Percentiles rank a stretch among this genome's conserved stretches.
Conservation (phyloP, 2,888 invertebrate species). For the Phrixothrix hirtus region DNA sequence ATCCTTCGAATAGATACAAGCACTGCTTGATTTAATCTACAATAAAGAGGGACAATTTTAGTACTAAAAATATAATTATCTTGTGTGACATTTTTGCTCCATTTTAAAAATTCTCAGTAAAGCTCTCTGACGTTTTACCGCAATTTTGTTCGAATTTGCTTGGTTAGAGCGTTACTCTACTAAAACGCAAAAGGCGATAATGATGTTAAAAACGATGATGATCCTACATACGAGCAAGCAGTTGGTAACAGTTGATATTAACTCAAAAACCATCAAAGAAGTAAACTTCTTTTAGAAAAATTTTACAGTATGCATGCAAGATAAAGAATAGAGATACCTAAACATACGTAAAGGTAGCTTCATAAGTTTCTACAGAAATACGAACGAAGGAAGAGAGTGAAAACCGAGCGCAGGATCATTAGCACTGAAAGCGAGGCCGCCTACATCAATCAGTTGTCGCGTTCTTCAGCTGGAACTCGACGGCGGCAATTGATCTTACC, state of each 20-base stretch:
- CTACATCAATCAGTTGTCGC: constrained; percentile 31
- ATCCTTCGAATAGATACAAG: too few species aligned
- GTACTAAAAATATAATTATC: too few species aligned
- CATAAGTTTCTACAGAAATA: constrained; percentile 14
- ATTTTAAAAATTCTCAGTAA: neutral
- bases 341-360: constrained; percentile 16
- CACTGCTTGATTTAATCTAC: too few species aligned
- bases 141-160: constrained; percentile 2
- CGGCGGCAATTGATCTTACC: constrained; percentile 29
- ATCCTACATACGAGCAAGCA: constrained; percentile 7
- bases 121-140: neutral
- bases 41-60: too few species aligned
- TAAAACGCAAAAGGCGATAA: constrained; percentile 10
- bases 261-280: constrained; percentile 7
- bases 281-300: neutral
- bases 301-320: neutral
- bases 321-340: constrained; percentile 5
- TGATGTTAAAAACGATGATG: constrained; percentile 1
- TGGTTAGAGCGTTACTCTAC: constrained; percentile 1
- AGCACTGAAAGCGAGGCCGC: constrained; percentile 24
- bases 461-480: constrained; percentile 25
- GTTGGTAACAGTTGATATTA: constrained; percentile 3
- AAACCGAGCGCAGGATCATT: constrained; percentile 27
- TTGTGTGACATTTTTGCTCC: too few species aligned
- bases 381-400: constrained; percentile 18